Evolutionary conservation across 1,140 invertebrate species (phyloP).

Genomic region (Formica selysi): DNA sequence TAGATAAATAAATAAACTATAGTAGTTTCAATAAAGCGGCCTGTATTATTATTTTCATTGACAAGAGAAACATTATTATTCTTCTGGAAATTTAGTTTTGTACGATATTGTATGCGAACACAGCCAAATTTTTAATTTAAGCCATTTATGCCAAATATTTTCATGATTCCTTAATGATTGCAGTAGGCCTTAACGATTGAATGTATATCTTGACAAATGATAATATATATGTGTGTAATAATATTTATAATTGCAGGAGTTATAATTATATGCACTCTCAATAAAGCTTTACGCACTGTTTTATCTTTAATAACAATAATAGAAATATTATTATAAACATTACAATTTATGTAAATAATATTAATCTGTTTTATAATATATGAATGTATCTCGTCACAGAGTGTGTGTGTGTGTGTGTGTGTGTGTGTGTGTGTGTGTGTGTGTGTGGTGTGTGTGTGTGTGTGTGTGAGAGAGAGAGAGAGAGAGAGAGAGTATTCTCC

Average conservation of each 20-base stretch:
- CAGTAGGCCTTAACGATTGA: too few species aligned
- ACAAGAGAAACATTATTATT: neutral
- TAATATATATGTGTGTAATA: neutral
- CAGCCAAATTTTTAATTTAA: too few species aligned
- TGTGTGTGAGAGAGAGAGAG: too few species aligned
- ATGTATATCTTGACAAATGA: neutral
- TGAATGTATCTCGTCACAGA: neutral
- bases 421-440: too few species aligned
- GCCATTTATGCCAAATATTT: neutral
- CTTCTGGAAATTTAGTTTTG: slow-evolving; percentile 3
- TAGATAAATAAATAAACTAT: neutral
- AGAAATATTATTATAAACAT: too few species aligned
- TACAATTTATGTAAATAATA: neutral
- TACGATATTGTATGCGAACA: neutral
- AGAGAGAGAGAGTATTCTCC: neutral
- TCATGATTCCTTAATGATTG: neutral
- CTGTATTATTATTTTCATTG: neutral
- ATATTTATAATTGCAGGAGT: slow-evolving; percentile 1
- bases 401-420: too few species aligned
- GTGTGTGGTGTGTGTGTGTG: too few species aligned
- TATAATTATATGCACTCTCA: neutral
- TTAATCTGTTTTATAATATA: neutral
- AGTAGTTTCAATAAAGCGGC: neutral
- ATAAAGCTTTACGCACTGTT: neutral
- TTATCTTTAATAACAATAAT: neutral